Base-by-base conservation (phyloP, 2,797 vertebrate species). In the Rhinichthys osculus region DNA sequence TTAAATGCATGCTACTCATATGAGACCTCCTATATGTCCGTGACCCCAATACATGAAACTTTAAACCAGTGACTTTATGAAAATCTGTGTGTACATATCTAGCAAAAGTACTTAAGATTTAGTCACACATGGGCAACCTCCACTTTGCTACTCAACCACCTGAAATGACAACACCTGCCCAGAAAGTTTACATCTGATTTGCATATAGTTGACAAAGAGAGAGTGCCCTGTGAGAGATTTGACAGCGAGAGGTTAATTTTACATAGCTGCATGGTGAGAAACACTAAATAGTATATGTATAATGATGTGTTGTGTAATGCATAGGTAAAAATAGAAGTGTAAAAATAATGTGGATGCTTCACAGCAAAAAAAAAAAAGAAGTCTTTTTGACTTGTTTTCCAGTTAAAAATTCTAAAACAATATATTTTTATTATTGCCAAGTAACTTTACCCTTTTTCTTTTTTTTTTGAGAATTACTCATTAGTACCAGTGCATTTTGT, bases 171-270 rank as follows among this genome's bases (percentile, higher is more conserved):
- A 85, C 82, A 81, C 81, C 86, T 87, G 62, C 9, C 70, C 71
- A 88, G 52, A 79, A 33, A 78, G 50, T 90, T 90, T 90, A 87
- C 86, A 89, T 90, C 72, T 66, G 9, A 81, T 90, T 90, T 90
- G 86, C 81, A 87, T 88, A 81, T 88, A 81, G 84, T 85, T 89
- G 87, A 87, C 79, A 77, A 57, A 62, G 64, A 80, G 16, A 88
- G 57, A 64, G 64, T 82, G 85, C 50, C 42, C 50, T 80, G 13
- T 81, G 62, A 86, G 27, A 73, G 82, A 85, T 71, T 50, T 85
- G 67, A 80, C 30, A 85, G 77, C 23, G 54, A 44, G 40, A 78
- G 83, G 76, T 72, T 62, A 50, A 80, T 80, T 85, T 80, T 86
- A 74, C 83, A 85, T 70, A 82, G 73, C 13, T 69, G 14, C 47